A percentile compares a stretch with the other conserved stretches of the same genome.
phyloP scores from a whole-genome alignment of 2,113 vertebrate genomes.

The Ptychochromis oligacanthus region DNA sequence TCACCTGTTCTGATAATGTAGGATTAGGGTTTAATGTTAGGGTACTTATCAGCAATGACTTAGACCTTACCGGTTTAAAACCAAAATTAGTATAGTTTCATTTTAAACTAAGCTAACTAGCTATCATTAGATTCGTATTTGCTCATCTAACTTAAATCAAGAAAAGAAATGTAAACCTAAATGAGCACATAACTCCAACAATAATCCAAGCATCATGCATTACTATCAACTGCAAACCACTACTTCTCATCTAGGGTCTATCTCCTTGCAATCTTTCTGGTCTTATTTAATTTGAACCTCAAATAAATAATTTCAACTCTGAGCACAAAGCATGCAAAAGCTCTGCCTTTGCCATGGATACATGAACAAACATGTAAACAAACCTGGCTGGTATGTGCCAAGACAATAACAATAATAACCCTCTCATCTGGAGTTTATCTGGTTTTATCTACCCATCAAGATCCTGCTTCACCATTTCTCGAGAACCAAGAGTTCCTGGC shows the following conservation, averaged over 20 bases:
- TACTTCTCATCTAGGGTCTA: neutral
- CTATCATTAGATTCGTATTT: neutral
- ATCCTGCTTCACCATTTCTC: slow-evolving; percentile 37
- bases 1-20: neutral
- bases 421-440: slow-evolving; percentile 73
- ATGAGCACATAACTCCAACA: neutral
- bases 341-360: slow-evolving; percentile 30
- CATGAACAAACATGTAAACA: slow-evolving; percentile 62
- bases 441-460: slow-evolving; percentile 68
- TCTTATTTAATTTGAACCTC: slow-evolving; percentile 30
- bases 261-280: neutral
- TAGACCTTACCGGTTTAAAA: too few relatives aligned
- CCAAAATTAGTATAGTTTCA: too few relatives aligned
- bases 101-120: neutral
- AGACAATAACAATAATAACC: slow-evolving; percentile 64
- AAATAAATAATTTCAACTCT: slow-evolving; percentile 36
- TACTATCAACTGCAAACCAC: slow-evolving; percentile 8
- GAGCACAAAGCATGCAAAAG: neutral
- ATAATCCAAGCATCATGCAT: slow-evolving; percentile 1
- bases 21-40: neutral
- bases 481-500: slow-evolving; percentile 48
- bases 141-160: neutral
- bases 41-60: neutral
- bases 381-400: slow-evolving; percentile 62
- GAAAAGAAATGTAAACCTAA: neutral